Evolutionary conservation across 2,113 vertebrate genomes (phyloP).

Genomic region (western clawed frog (Xenopus tropicalis)): UCB_Xtro_10.0 CM004450.2:62861501-62862000

Average conservation of each 20-base stretch:
- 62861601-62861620: too few species aligned
- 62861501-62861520: too few species aligned
- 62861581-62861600: too few species aligned
- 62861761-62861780: neutral
- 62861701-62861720: constrained; percentile 18
- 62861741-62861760: constrained; percentile 31
- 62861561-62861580: too few species aligned
- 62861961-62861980: constrained; percentile 47
- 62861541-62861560: too few species aligned
- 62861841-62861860: constrained; percentile 22
- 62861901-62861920: constrained; percentile 15
- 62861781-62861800: neutral
- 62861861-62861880: constrained; percentile 13
- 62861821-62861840: neutral
- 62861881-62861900: neutral
- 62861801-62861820: constrained; percentile 2
- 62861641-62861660: too few species aligned
- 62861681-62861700: constrained; percentile 10
- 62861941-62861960: constrained; percentile 38
- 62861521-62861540: too few species aligned
- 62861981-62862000: constrained; percentile 42
- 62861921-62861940: constrained; percentile 1
- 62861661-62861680: too few species aligned
- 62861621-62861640: too few species aligned
- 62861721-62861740: constrained; percentile 1